These are phyloP conservation scores for Pemphredon lugubris DNA, from an alignment of 2,888 invertebrate species.

Conservation along the genomic window DNA sequence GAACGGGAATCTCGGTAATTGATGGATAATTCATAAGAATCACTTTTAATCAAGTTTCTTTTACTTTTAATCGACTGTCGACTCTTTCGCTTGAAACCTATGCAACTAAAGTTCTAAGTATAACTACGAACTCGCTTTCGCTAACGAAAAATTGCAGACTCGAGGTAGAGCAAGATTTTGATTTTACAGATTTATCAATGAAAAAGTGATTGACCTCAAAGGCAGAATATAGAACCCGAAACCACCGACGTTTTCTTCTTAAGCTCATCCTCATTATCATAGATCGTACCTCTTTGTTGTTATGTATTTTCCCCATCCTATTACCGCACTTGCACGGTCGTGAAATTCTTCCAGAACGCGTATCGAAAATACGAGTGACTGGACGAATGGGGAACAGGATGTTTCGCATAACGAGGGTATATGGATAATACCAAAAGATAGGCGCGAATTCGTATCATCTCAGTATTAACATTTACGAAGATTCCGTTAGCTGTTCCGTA, in stretches of 20 bases:
- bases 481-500: neutral
- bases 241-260: slow-evolving; percentile 23
- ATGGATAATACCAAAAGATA: slow-evolving; percentile 3
- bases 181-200: slow-evolving; percentile 77
- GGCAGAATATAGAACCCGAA: slow-evolving; percentile 74
- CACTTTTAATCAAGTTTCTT: too few species aligned
- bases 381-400: slow-evolving; percentile 27
- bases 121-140: slow-evolving; percentile 14
- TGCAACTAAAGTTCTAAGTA: too few species aligned
- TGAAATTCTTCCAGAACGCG: slow-evolving; percentile 43
- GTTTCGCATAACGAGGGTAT: slow-evolving; percentile 23
- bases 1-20: too few species aligned
- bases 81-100: too few species aligned
- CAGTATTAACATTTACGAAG: neutral
- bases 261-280: slow-evolving; percentile 21
- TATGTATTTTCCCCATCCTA: neutral
- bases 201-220: slow-evolving; percentile 78
- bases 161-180: slow-evolving; percentile 72
- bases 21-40: too few species aligned
- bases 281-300: neutral
- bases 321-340: slow-evolving; percentile 30
- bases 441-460: neutral
- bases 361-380: slow-evolving; percentile 27
- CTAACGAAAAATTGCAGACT: slow-evolving; percentile 18
- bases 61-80: too few species aligned